Evolutionary conservation across 2,113 vertebrate species (phyloP), one percentile per base, ranked within the genome.

Genomic region (Engraulis encrasicolus): DNA sequence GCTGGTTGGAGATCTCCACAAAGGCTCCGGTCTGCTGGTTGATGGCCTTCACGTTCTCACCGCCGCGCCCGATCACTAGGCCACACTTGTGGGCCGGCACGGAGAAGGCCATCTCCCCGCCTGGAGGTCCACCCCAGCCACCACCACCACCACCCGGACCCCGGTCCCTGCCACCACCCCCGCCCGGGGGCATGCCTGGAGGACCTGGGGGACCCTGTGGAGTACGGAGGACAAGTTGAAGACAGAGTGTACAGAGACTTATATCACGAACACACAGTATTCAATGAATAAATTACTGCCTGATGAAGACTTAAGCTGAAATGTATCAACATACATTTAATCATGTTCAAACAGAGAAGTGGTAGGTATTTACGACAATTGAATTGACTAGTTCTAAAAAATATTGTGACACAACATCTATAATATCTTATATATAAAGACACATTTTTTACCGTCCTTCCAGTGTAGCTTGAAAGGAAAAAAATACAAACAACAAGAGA

Each of bases 11-110:
- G 84, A 98, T 97, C 93, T 98, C 97, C 45, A 98, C 97, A 20
- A 97, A 98, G 0, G 97, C 97, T 0, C 97, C 97, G 0, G 97
- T 97, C 91, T 98, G 96, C 91, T 98, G 97, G 92, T 98, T 98
- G 87, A 98, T 98, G 83, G 97, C 94, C 93, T 97, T 98, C 66
- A 98, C 96, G 0, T 97, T 97, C 89, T 98, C 97, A 0, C 97
- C 97, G n/a, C 97, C 97, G 93, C 97, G 88, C 79, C 97, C 97
- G 15, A 98, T 98, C 78, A 98, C 97, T 20, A 98, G 94, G n/a
- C 97, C 97, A 31, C 97, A 97, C 89, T 98, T 98, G 91, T 98
- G 97, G 58, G 96, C 96, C 20, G 97, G 97, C 84, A 98, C 96
- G 6, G 97, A 97, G 90, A 98, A 97, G 78, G 96, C 96, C 95